A percentile compares a stretch with the other conserved stretches of the same genome.
Evolutionary conservation across 2,113 vertebrate genomes (phyloP).

Genomic region (Chitala chitala): DNA sequence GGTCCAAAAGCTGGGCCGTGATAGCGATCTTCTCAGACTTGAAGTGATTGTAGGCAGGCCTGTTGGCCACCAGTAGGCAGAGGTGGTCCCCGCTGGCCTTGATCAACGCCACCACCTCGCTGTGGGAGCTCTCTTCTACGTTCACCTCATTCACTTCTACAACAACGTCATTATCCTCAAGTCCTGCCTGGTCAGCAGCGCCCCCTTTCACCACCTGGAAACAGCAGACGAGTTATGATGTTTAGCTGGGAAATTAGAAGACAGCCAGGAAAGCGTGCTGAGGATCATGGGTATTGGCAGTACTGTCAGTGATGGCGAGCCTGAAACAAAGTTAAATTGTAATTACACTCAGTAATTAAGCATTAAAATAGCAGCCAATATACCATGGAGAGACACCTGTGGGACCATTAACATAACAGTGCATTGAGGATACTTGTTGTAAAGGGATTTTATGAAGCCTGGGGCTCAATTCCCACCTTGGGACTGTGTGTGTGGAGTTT

Average conservation of each 20-base stretch:
- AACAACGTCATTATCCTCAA: slow-evolving; percentile 73
- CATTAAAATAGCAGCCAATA: too few relatives aligned
- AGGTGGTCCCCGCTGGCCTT: slow-evolving; percentile 58
- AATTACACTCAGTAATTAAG: too few relatives aligned
- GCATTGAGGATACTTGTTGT: too few relatives aligned
- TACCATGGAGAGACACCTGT: too few relatives aligned
- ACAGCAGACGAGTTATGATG: not conserved
- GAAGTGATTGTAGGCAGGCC: slow-evolving; percentile 64
- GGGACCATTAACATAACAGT: too few relatives aligned
- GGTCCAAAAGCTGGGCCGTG: slow-evolving; percentile 50
- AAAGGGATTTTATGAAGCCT: too few relatives aligned
- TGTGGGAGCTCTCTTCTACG: slow-evolving; percentile 65
- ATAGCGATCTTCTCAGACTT: slow-evolving; percentile 64
- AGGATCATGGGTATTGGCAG: not conserved
- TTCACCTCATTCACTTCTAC: slow-evolving; percentile 83
- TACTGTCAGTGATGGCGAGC: too few relatives aligned
- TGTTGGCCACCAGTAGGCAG: slow-evolving; percentile 71
- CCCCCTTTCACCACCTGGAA: slow-evolving; percentile 70
- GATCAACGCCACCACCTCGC: slow-evolving; percentile 72
- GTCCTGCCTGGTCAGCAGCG: slow-evolving; percentile 68
- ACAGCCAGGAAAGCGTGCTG: not conserved
- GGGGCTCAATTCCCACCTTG: too few relatives aligned
- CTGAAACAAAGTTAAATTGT: too few relatives aligned
- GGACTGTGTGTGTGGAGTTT: too few relatives aligned
- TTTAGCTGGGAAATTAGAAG: not conserved